phyloP scores from a whole-genome alignment of 1,140 invertebrate species.

The Nomia melanderi region DNA sequence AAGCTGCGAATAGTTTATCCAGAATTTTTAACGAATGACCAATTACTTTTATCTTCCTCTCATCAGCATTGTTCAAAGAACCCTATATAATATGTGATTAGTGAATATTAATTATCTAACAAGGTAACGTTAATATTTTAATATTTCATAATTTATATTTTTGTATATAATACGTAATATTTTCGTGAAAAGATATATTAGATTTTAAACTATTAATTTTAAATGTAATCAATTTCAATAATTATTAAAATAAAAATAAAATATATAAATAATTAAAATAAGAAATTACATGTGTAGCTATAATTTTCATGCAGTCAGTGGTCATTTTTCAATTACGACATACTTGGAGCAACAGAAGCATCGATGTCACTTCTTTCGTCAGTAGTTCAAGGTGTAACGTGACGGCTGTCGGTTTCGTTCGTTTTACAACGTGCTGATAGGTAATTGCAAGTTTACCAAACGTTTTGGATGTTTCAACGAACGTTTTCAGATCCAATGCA shows the following conservation, averaged over 20 bases:
- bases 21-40: conserved; percentile 71
- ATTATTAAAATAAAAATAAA: too few species aligned
- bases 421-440: conserved; percentile 62
- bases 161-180: too few species aligned
- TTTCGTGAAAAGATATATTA: neutral
- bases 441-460: conserved; percentile 69
- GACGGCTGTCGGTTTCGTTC: conserved; percentile 41
- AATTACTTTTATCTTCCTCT: conserved; percentile 61
- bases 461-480: conserved; percentile 69
- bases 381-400: conserved; percentile 62
- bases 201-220: too few species aligned
- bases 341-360: conserved; percentile 52
- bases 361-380: conserved; percentile 51
- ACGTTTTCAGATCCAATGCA: conserved; percentile 70
- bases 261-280: too few species aligned
- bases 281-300: too few species aligned
- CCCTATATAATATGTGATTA: conserved; percentile 62
- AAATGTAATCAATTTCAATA: too few species aligned
- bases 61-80: conserved; percentile 48
- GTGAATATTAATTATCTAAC: neutral
- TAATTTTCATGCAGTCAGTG: too few species aligned
- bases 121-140: too few species aligned
- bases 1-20: conserved; percentile 65
- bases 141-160: neutral
- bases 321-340: neutral